These are phyloP conservation scores for Diplodus sargus DNA, from an alignment of 2,797 vertebrate species.

Conservation along the genomic window DNA sequence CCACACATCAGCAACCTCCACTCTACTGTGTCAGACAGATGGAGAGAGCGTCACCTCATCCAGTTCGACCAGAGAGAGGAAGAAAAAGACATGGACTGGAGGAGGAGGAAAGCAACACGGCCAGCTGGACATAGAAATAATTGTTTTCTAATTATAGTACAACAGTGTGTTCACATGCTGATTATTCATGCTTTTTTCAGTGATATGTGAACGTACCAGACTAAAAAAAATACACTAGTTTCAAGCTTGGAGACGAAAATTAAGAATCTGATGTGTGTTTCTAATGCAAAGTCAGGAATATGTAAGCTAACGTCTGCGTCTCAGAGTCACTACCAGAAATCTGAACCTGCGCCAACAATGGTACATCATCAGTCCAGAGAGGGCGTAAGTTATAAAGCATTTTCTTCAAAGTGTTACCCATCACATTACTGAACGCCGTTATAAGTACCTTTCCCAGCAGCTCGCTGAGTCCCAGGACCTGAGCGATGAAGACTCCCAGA, in stretches of 20 bases:
- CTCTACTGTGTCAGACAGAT: neutral
- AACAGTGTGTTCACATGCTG: neutral
- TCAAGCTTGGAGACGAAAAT: neutral
- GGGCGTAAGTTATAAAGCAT: neutral
- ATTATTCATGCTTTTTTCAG: neutral
- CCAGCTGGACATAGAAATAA: neutral
- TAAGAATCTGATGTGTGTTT: neutral
- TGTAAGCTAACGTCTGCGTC: too few relatives aligned
- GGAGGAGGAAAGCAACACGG: slow-evolving; percentile 4
- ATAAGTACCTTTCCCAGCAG: slow-evolving; percentile 88
- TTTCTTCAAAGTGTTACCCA: neutral
- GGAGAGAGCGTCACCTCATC: slow-evolving; percentile 6
- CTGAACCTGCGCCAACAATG: too few relatives aligned
- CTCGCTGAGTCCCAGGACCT: slow-evolving; percentile 90
- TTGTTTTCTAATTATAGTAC: neutral
- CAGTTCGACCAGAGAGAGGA: neutral
- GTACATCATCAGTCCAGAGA: neutral
- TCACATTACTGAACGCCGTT: rapidly evolving
- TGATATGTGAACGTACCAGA: neutral
- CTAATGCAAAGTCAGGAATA: neutral
- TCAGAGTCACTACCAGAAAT: too few relatives aligned
- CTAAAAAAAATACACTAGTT: neutral
- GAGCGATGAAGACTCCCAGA: slow-evolving; percentile 90
- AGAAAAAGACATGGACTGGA: neutral
- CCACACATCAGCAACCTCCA: neutral